phyloP scores from a whole-genome alignment of 2,888 invertebrate genomes.

The Drosophila fungiperda region DNA sequence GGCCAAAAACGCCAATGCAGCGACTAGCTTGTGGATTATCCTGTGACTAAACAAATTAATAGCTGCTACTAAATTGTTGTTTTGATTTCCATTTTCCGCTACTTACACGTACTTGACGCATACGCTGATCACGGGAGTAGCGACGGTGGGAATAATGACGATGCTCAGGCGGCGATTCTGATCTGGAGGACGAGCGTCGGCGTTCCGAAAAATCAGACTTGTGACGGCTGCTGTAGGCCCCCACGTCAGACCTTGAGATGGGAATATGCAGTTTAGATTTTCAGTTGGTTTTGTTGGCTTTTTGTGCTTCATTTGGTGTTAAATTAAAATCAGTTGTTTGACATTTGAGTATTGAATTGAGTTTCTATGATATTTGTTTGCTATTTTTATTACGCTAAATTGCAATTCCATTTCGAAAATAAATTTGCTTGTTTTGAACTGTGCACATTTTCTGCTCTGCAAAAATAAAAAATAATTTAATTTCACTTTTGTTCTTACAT shows the following conservation, averaged over 20 bases:
- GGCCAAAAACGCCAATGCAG: constrained; percentile 97
- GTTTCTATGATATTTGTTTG: constrained; percentile 23
- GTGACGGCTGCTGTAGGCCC: constrained; percentile 87
- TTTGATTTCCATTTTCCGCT: not conserved
- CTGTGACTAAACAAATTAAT: constrained; percentile 42
- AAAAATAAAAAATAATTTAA: constrained; percentile 18
- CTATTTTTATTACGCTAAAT: constrained; percentile 1
- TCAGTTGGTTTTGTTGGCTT: constrained; percentile 44
- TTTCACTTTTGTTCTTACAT: constrained; percentile 44
- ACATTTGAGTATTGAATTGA: constrained; percentile 39
- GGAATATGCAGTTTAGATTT: constrained; percentile 61
- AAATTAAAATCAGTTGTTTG: constrained; percentile 42
- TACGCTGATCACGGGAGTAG: constrained; percentile 54
- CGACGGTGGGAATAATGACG: constrained; percentile 46
- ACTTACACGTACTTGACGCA: constrained; percentile 64
- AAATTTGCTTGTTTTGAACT: constrained; percentile 14
- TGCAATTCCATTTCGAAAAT: constrained; percentile 11
- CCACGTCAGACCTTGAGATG: constrained; percentile 86
- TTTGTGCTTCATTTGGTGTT: constrained; percentile 43
- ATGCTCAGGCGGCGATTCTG: constrained; percentile 28
- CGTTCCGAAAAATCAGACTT: constrained; percentile 33
- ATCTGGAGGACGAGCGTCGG: constrained; percentile 41
- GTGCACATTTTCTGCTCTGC: constrained; percentile 13
- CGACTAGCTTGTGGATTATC: constrained; percentile 91
- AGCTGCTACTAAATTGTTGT: not conserved